Evolutionary conservation across 2,888 invertebrate species (phyloP).

Genomic region (Ephialtes manifestator): DNA sequence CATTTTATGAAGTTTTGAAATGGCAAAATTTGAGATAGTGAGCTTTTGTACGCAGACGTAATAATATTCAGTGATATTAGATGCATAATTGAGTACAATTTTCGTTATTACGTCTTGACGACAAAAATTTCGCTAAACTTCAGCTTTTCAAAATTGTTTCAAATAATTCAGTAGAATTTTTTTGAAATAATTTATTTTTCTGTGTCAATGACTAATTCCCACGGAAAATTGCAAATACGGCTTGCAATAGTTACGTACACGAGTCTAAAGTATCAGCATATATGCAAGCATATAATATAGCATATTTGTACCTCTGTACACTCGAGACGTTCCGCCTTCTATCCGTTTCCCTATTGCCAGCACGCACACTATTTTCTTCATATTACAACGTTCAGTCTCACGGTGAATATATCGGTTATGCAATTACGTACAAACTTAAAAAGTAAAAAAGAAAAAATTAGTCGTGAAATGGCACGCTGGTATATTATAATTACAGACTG

Average conservation of each 20-base stretch:
- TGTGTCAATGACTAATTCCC: constrained; percentile 39
- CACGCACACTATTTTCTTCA: constrained; percentile 64
- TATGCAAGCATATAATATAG: constrained; percentile 20
- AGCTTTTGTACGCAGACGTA: too few relatives aligned
- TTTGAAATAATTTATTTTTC: background rate
- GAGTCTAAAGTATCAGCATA: constrained; percentile 23
- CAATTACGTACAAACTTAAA: constrained; percentile 44
- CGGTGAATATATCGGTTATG: constrained; percentile 56
- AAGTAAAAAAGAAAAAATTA: constrained; percentile 37
- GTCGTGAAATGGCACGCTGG: constrained; percentile 17
- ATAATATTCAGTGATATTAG: too few relatives aligned
- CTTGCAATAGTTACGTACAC: constrained; percentile 52
- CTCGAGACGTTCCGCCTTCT: constrained; percentile 66
- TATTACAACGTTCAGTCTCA: constrained; percentile 45
- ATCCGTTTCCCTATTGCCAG: constrained; percentile 54
- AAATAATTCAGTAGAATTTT: too few relatives aligned
- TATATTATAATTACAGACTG: constrained; percentile 3
- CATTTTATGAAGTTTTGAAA: too few relatives aligned
- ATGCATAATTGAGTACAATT: too few relatives aligned
- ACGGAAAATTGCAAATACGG: constrained; percentile 44
- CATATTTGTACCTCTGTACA: constrained; percentile 53
- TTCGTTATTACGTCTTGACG: too few relatives aligned
- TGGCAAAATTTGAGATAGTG: too few relatives aligned
- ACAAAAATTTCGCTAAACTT: too few relatives aligned
- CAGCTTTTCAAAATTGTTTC: too few relatives aligned